Evolutionary conservation across 2,888 invertebrate species (phyloP), one percentile per base, ranked within the genome.

Genomic region (Odontomyia ornata): DNA sequence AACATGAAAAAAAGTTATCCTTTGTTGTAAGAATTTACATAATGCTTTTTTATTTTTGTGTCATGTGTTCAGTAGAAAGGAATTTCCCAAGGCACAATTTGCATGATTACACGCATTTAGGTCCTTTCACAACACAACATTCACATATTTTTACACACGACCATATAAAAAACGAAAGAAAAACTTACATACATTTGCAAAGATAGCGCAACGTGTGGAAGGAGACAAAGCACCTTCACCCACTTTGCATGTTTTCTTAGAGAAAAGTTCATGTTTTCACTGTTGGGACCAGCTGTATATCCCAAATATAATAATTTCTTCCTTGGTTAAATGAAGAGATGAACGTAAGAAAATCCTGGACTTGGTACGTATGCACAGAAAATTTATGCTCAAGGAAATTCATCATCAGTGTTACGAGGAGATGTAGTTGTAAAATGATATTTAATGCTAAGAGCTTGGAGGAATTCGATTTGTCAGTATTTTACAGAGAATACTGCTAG

Each of bases 41-140:
- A 79, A 79, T 79, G 77, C 76, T 76, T 79, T 79, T 76, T 79
- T 79, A 79, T 77, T 79, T 79, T 79, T 79, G 75, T 75, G 79
- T 79, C 79, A 79, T 79, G 77, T 79, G 79, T 79, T 79, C 76
- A 27, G 52, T 30, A 73, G 72, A 76, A 76, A 67, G 65, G 77
- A 79, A 62, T 76, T 79, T 79, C 79, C 69, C 79, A 77, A 79
- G 79, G 76, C 77, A 77, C 79, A 79, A 79, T 79, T 79, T 79
- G 79, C 79, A 79, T 79, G 79, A 79, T 79, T 79, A 79, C 79
- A 79, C 73, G 67, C 76, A 75, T 73, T 77, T 77, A 79, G 73
- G 75, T 56, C 25, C 52, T 43, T 56, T 30, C 25, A 15, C 30
- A 30, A 18, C 23, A 27, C 27, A 7, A 18, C 5, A 18, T 15